These are phyloP conservation scores for Pseudoips prasinana DNA, from an alignment of 2,888 invertebrate genomes.

Conservation along the genomic window DNA sequence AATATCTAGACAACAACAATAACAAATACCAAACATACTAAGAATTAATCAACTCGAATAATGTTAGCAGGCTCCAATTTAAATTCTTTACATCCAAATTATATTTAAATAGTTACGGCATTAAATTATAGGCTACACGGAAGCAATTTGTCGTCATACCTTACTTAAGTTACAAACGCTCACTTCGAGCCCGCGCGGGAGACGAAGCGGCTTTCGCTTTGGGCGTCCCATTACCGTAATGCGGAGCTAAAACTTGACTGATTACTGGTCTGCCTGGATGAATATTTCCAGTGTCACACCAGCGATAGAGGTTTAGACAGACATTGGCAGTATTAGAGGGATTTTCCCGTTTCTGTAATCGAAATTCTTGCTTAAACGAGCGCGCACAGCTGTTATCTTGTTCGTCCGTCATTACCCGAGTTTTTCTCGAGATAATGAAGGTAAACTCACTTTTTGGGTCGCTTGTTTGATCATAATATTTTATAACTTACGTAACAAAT, in stretches of 20 bases:
- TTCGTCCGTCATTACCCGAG: conserved; percentile 24
- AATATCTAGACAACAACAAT: no score
- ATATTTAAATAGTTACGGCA: conserved; percentile 22
- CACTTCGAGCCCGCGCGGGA: conserved; percentile 33
- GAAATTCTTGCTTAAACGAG: conserved; percentile 47
- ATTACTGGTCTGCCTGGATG: conserved; percentile 61
- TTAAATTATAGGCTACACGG: conserved; percentile 24
- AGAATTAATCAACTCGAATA: no score
- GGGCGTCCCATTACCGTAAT: conserved; percentile 67
- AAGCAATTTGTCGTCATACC: conserved; percentile 24
- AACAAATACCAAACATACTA: no score
- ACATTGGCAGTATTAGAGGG: conserved; percentile 59
- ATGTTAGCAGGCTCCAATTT: no score
- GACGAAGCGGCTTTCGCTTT: conserved; percentile 54
- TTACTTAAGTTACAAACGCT: conserved; percentile 29
- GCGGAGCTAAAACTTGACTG: conserved; percentile 72
- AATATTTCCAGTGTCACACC: conserved; percentile 61
- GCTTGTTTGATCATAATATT: conserved; percentile 4
- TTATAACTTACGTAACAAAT: conserved; percentile 3
- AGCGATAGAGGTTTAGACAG: conserved; percentile 36
- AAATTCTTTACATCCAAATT: no score
- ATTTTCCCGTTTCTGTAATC: conserved; percentile 59
- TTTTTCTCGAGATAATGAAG: conserved; percentile 21
- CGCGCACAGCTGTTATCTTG: conserved; percentile 24
- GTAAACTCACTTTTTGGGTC: conserved; percentile 6